phyloP scores from a whole-genome alignment of 2,797 vertebrate genomes.

The Sebastes alutus region DNA sequence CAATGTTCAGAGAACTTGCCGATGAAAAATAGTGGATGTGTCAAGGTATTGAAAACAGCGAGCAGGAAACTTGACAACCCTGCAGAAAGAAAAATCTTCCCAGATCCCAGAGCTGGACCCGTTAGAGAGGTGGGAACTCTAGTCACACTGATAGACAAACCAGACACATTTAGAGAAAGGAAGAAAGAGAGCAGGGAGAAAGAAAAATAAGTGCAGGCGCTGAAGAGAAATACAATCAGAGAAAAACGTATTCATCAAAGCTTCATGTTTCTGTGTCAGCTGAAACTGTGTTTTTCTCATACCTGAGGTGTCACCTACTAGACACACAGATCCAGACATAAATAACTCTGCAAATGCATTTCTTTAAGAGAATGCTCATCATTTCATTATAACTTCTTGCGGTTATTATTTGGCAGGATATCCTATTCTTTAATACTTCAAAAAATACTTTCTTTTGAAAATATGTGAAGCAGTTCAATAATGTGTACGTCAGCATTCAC shows the following conservation, averaged over 20 bases:
- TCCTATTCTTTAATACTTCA: neutral
- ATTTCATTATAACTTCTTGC: neutral
- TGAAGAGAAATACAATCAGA: neutral
- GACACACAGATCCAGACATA: neutral
- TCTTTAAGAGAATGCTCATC: neutral
- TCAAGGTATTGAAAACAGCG: slow-evolving; percentile 34
- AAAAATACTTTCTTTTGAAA: slow-evolving; percentile 51
- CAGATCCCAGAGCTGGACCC: slow-evolving; percentile 29
- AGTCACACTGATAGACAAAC: slow-evolving; percentile 77
- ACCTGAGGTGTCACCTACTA: neutral
- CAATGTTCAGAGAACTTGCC: slow-evolving; percentile 11
- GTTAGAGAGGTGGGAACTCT: slow-evolving; percentile 50
- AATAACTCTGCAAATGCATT: neutral
- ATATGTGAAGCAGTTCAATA: slow-evolving; percentile 69
- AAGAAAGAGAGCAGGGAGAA: slow-evolving; percentile 12
- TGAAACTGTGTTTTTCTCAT: slow-evolving; percentile 10
- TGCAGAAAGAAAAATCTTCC: slow-evolving; percentile 41
- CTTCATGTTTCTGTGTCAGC: slow-evolving; percentile 1
- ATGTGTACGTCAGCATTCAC: slow-evolving; percentile 67
- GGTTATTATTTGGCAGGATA: neutral
- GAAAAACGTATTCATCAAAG: neutral
- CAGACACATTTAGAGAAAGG: slow-evolving; percentile 62
- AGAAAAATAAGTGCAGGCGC: neutral
- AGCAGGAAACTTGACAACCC: slow-evolving; percentile 37
- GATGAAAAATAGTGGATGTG: slow-evolving; percentile 31